Evolutionary conservation across 2,113 vertebrate species (phyloP).

Genomic region (Anthoscopus minutus): DNA sequence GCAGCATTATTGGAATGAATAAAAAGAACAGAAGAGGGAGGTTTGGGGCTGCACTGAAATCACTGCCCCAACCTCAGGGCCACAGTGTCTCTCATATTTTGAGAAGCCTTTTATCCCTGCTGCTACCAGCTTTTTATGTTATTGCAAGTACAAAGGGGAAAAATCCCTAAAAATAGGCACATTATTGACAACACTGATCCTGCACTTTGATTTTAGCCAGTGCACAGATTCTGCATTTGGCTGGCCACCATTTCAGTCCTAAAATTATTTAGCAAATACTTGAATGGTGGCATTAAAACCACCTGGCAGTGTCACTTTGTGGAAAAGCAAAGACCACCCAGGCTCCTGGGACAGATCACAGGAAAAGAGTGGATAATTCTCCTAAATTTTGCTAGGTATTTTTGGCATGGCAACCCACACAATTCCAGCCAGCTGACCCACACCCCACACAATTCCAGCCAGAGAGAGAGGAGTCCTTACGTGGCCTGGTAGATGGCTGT

Average conservation of each 20-base stretch:
- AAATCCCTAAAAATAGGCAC: background rate
- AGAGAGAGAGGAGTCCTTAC: constrained; percentile 65
- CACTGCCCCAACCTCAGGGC: background rate
- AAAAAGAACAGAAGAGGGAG: background rate
- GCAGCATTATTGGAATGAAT: background rate
- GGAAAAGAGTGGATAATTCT: background rate
- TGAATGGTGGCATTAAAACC: background rate
- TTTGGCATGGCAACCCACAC: background rate
- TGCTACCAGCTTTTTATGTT: background rate
- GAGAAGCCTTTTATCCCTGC: background rate
- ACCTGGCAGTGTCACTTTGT: background rate
- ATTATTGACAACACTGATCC: background rate
- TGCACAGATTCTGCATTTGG: background rate
- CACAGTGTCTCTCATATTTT: background rate
- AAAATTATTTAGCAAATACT: background rate
- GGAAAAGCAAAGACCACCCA: background rate
- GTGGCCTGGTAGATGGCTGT: constrained; percentile 85
- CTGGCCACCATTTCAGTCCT: background rate
- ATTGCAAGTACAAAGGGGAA: background rate
- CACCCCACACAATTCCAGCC: background rate
- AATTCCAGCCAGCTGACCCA: background rate
- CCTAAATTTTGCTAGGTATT: background rate
- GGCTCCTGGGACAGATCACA: background rate
- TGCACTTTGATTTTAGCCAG: background rate
- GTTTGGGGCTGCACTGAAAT: background rate